Evolutionary conservation across 64 coral and sea anemone species (phyloP), one percentile per base, ranked within the genome.

Genomic region (Pocillopora verrucosa): DNA sequence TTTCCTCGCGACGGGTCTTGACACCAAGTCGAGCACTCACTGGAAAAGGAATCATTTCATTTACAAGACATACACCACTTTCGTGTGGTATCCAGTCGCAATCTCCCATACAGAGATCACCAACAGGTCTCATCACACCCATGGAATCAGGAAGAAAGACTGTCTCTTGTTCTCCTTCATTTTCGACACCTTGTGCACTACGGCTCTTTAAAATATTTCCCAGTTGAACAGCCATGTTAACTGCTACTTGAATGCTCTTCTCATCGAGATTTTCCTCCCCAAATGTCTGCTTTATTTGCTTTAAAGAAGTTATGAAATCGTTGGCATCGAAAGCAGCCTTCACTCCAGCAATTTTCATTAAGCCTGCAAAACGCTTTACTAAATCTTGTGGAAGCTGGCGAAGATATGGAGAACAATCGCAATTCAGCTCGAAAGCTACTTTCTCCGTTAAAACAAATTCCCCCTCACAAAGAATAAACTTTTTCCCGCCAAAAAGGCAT

Each of bases 1-100:
- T 65, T 74, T 92, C 82, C 60, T 92, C 61, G 0, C 94, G 74
- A 3, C 87, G 86, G 36, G 94, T 92, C 20, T 96, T 96, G 4
- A 92, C 90, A 5, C 94, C 94, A 7, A 96, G 90, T 3, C 10
- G 15, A 11, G 16, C 30, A 13, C 72, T 61, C 1, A 60, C 57
- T 36, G n/a, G 5, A 56, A 63, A 67, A 15, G 94, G 78, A n/a
- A 60, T 88, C 37, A 61, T 17, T 6, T 30, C 57, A 75, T 88
- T 45, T 1, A 74, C 30, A 37, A 64, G 13, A 35, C 15, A 2
- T 35, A 61, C 74, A 9, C 65, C 69, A 37, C 84, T 69, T 61
- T 88, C 88, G 35, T 65, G 70, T 5, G 88, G 88, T 30, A 86
- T 76, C 77, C 75, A 90, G 14, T 17, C 11, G 61, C 84, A 95